Evolutionary conservation across 1,140 invertebrate species (phyloP).

Genomic region (Caenorhabditis elegans): DNA sequence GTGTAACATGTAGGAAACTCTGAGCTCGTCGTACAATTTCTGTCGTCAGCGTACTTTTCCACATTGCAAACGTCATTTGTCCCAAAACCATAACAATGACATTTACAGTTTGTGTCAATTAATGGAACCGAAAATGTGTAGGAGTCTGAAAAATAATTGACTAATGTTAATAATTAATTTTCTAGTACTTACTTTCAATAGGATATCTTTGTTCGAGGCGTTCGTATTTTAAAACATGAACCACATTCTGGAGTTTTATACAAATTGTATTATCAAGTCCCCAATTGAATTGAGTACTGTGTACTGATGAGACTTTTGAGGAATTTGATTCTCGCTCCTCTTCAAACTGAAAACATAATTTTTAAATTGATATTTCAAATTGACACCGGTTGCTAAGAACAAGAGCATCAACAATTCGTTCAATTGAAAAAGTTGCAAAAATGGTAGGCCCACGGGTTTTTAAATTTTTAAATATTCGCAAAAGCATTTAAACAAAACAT

Average conservation of each 20-base stretch:
- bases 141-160: neutral
- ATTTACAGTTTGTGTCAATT: slow-evolving; percentile 5
- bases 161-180: neutral
- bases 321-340: slow-evolving; percentile 1
- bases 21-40: neutral
- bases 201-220: neutral
- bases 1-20: neutral
- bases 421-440: too few relatives aligned
- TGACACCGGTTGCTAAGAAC: too few relatives aligned
- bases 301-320: neutral
- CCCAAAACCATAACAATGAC: neutral
- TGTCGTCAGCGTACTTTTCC: slow-evolving; percentile 1
- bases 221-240: neutral
- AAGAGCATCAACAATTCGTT: too few relatives aligned
- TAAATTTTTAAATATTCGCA: too few relatives aligned
- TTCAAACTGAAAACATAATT: neutral
- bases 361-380: neutral
- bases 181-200: neutral
- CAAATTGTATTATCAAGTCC: slow-evolving; percentile 11
- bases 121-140: neutral
- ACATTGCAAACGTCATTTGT: neutral
- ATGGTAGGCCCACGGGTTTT: too few relatives aligned
- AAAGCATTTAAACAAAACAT: too few relatives aligned
- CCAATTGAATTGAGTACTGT: slow-evolving; percentile 23
- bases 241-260: neutral